A percentile compares a stretch with the other conserved stretches of the same genome.
These are phyloP conservation scores for Amphibalanus amphitrite DNA, from an alignment of 1,140 invertebrate genomes.

Conservation along the genomic window DNA sequence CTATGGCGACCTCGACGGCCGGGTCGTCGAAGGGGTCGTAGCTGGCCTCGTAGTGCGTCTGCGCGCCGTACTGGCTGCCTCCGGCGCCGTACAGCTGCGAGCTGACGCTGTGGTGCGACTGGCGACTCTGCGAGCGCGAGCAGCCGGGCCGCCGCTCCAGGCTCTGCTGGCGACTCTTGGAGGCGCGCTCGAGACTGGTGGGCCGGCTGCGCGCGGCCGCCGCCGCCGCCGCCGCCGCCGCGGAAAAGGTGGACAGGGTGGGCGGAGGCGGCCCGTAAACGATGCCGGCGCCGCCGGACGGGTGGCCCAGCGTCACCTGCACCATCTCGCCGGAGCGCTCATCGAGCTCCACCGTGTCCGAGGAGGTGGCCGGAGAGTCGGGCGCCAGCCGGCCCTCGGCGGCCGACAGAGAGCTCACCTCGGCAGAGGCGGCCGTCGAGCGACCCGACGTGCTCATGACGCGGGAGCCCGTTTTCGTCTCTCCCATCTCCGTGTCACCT, in stretches of 20 bases:
- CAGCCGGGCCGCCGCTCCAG: not conserved
- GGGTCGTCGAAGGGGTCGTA: not conserved
- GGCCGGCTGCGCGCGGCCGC: not conserved
- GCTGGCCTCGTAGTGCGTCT: not conserved
- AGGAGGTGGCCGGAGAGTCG: not conserved
- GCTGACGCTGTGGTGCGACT: not conserved
- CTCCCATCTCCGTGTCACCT: not conserved
- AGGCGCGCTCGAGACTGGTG: not conserved
- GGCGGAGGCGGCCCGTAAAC: not conserved
- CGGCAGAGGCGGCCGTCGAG: not conserved
- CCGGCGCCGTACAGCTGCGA: not conserved
- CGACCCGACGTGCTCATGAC: not conserved
- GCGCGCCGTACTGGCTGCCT: too few relatives aligned
- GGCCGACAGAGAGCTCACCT: not conserved
- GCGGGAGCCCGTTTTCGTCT: not conserved
- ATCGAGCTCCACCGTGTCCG: not conserved
- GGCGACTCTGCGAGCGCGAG: not conserved
- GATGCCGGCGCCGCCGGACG: not conserved
- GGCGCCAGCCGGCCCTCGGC: not conserved
- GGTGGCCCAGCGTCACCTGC: not conserved
- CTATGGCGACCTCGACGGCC: not conserved
- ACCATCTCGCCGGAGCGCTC: not conserved
- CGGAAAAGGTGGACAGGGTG: not conserved
- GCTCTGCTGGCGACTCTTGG: not conserved
- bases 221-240: too few relatives aligned